Evolutionary conservation across 2,113 vertebrate species (phyloP).

Genomic region (Bubo scandiacus): DNA sequence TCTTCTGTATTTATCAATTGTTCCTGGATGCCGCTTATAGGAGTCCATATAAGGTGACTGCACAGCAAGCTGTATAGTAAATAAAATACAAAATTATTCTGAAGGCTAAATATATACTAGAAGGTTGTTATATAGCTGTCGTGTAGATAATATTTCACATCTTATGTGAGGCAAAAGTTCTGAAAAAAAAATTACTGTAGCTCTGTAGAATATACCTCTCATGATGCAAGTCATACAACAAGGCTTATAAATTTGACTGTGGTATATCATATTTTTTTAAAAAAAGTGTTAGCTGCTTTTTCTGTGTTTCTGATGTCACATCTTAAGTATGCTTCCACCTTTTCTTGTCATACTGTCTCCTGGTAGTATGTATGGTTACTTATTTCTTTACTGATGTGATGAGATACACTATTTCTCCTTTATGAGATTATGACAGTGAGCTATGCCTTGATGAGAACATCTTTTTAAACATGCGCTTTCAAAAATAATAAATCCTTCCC

Average conservation of each 20-base stretch:
- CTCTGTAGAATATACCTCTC: neutral
- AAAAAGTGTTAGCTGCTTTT: neutral
- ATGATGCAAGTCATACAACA: neutral
- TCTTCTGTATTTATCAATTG: neutral
- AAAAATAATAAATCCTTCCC: neutral
- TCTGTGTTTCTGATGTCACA: neutral
- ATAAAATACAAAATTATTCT: neutral
- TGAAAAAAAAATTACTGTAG: neutral
- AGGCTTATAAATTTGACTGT: neutral
- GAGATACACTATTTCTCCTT: neutral
- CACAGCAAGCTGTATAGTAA: neutral
- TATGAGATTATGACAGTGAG: neutral
- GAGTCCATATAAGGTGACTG: neutral
- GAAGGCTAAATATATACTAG: neutral
- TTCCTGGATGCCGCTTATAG: neutral
- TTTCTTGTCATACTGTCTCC: neutral
- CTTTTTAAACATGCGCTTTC: neutral
- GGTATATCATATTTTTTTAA: neutral
- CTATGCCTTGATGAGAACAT: neutral
- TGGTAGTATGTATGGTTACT: neutral
- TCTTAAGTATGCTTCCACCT: neutral
- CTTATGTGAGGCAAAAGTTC: neutral
- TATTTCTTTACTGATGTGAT: neutral
- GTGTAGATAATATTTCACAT: neutral
- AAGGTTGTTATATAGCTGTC: neutral